Conservation (phyloP, 2,797 vertebrate species). For the Halcyon badia region DNA sequence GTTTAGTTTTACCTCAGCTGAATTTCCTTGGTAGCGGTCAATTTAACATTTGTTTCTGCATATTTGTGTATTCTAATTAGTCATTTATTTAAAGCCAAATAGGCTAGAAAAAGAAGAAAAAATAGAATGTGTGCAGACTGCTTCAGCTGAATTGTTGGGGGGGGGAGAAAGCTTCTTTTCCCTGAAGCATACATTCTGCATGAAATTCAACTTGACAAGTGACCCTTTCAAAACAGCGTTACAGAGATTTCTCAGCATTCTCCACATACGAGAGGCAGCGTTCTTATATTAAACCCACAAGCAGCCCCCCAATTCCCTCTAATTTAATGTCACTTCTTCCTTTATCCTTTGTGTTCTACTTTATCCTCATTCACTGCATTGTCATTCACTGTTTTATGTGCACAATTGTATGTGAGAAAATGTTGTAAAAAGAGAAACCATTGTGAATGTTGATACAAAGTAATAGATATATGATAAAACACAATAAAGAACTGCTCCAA, state of each 20-base stretch:
- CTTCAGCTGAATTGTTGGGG: slow-evolving; percentile 25
- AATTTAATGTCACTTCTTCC: not conserved
- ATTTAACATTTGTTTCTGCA: not conserved
- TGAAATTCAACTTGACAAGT: slow-evolving; percentile 75
- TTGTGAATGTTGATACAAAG: not conserved
- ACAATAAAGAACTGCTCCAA: not conserved
- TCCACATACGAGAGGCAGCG: not conserved
- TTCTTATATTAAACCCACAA: not conserved
- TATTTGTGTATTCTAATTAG: not conserved
- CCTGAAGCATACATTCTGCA: slow-evolving; percentile 53
- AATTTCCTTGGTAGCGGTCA: not conserved
- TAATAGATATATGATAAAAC: not conserved
- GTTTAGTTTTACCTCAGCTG: slow-evolving; percentile 1
- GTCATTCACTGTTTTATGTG: not conserved
- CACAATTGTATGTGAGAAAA: not conserved
- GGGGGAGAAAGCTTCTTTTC: not conserved
- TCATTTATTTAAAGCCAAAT: not conserved
- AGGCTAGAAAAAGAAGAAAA: not conserved
- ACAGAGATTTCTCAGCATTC: slow-evolving; percentile 43
- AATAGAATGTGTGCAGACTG: slow-evolving; percentile 26
- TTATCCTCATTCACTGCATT: not conserved
- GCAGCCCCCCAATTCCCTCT: not conserved
- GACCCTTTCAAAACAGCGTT: slow-evolving; percentile 56
- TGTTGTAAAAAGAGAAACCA: not conserved
- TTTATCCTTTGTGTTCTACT: not conserved